Evolutionary conservation across 2,888 invertebrate species (phyloP), one percentile per base, ranked within the genome.

Genomic region (Allophyes oxyacanthae): DNA sequence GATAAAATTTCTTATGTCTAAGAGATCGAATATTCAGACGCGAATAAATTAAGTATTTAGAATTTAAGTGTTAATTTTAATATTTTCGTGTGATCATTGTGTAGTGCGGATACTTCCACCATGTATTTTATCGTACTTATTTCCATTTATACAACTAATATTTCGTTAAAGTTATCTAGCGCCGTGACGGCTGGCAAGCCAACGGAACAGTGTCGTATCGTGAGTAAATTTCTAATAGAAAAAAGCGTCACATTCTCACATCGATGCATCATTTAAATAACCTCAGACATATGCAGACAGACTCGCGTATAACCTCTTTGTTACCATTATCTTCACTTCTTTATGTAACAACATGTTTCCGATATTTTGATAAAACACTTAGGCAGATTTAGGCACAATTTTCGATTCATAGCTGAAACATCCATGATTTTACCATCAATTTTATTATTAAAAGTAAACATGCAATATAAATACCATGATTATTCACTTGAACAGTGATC

Each of bases 181-280:
- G 68, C 60, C 61, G 59, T 64, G 37, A 53, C 43, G 64, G 55
- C 61, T 55, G 60, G 75, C 54, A 70, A 62, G 55, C 51, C 83
- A 79, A 88, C 88, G 87, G 88, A 85, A 86, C 84, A 77, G 73
- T 76, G 81, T 75, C 80, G 55, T 71, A 66, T 67, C 76, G 72
- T 76, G 73, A 84, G 73, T 86, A 82, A 84, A 85, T 77, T 82
- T 83, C 86, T 89, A 91, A 84, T 86, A 85, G 75, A 77, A 68
- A 77, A 87, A 91, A 92, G 92, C 90, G 84, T 88, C 79, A 83
- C 90, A 90, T 88, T 87, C 88, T 88, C 89, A 85, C 91, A 81
- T 84, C 81, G 83, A 81, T 79, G 83, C 85, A 81, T 79, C 75
- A 80, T 83, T 75, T 80, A 76, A 78, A 80, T 80, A 79, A 85